A percentile compares a stretch with the other conserved stretches of the same genome.
phyloP scores from a whole-genome alignment of 2,888 invertebrate species.

The Apocheima hispidaria region DNA sequence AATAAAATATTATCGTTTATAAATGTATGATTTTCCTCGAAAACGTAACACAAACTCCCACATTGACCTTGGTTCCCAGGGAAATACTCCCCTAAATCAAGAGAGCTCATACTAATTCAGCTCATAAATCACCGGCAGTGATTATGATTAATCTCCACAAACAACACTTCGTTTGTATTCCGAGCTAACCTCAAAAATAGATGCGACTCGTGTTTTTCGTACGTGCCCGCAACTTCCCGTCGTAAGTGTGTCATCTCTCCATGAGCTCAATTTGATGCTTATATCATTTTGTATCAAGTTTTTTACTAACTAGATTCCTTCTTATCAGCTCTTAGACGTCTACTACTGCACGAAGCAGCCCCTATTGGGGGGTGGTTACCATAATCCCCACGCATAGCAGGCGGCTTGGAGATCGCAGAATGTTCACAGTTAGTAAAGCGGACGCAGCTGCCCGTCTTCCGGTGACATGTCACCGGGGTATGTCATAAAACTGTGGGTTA shows the following conservation, averaged over 20 bases:
- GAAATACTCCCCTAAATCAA: conserved; percentile 27
- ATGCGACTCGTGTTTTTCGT: conserved; percentile 38
- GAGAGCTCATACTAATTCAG: conserved; percentile 31
- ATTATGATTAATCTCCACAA: conserved; percentile 38
- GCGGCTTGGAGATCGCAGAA: no score
- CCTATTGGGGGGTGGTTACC: no score
- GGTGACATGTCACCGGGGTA: no score
- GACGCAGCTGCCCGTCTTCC: no score
- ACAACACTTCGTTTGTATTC: conserved; percentile 39
- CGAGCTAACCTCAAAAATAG: conserved; percentile 40
- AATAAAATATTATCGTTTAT: no score
- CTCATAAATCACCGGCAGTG: conserved; percentile 31
- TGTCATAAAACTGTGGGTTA: no score
- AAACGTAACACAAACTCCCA: background rate
- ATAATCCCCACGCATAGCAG: no score
- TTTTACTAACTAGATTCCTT: background rate
- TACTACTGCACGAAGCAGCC: no score
- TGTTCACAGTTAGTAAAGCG: no score
- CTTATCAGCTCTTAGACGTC: no score
- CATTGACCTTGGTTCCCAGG: conserved; percentile 18
- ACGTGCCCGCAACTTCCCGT: conserved; percentile 38
- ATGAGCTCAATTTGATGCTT: background rate
- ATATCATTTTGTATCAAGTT: background rate
- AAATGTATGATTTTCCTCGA: background rate
- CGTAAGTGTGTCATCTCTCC: conserved; percentile 16